Evolutionary conservation across 2,888 invertebrate genomes (phyloP).

Genomic region (Auanema freiburgensis): DNA sequence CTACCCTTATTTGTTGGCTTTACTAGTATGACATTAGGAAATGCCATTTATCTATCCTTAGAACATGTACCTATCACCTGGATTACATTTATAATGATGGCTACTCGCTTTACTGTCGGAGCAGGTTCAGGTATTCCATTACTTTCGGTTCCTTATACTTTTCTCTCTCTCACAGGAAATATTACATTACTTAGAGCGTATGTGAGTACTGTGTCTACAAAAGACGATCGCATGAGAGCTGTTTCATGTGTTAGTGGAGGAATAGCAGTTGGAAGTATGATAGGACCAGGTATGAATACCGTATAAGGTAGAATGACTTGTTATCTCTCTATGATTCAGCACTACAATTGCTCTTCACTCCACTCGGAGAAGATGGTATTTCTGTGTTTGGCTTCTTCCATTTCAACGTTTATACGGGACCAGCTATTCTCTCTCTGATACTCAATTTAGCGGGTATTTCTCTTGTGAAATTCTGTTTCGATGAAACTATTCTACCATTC

Average conservation of each 20-base stretch:
- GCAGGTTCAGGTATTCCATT: too few species aligned
- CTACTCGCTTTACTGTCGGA: too few species aligned
- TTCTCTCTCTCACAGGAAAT: conserved; percentile 38
- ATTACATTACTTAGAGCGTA: conserved; percentile 43
- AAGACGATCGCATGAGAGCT: conserved; percentile 38
- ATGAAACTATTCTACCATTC: conserved; percentile 27
- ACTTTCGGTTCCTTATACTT: too few species aligned
- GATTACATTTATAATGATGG: conserved; percentile 30
- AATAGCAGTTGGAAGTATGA: conserved; percentile 45
- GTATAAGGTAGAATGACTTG: too few species aligned
- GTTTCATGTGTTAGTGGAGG: conserved; percentile 45
- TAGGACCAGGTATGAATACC: conserved; percentile 40
- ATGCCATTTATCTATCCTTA: conserved; percentile 34
- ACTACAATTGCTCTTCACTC: conserved; percentile 43
- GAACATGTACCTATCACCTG: conserved; percentile 26
- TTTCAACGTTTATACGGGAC: conserved; percentile 44
- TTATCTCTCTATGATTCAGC: conserved; percentile 19
- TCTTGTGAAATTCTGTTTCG: conserved; percentile 34
- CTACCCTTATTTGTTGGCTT: conserved; percentile 36
- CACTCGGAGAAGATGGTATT: conserved; percentile 35
- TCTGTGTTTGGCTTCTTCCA: conserved; percentile 22
- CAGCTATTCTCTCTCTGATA: conserved; percentile 31
- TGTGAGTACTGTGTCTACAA: conserved; percentile 40
- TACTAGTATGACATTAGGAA: conserved; percentile 37
- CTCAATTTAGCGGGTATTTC: conserved; percentile 32